Percentiles rank a stretch among this genome's conserved stretches.
Conservation (phyloP, 2,888 invertebrate genomes). For the Peribatodes rhomboidaria region DNA sequence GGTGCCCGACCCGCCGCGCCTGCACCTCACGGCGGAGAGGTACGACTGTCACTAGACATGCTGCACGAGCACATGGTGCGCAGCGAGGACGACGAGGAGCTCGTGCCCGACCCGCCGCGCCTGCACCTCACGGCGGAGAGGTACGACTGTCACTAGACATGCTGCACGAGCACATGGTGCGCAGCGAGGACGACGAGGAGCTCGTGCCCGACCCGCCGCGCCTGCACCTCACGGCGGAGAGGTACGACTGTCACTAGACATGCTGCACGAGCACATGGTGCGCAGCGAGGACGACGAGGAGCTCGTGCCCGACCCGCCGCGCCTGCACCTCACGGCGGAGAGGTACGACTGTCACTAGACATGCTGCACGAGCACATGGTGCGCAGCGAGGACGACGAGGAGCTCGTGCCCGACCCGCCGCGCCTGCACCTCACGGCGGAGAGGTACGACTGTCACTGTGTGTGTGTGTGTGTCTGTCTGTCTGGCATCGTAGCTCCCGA, state of each 20-base stretch:
- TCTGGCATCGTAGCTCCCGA: no score
- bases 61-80: conserved; percentile 72
- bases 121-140: conserved; percentile 94
- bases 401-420: conserved; percentile 88
- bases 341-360: conserved; percentile 87
- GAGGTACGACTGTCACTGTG: no score
- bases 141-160: conserved; percentile 85
- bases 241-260: conserved; percentile 86
- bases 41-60: conserved; percentile 83
- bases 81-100: conserved; percentile 49
- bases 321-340: conserved; percentile 94
- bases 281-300: conserved; percentile 51
- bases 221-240: conserved; percentile 94
- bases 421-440: conserved; percentile 94
- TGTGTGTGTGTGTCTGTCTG: no score
- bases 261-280: conserved; percentile 74
- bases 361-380: conserved; percentile 76
- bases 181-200: conserved; percentile 49
- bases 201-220: conserved; percentile 89
- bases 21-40: conserved; percentile 95
- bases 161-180: conserved; percentile 72
- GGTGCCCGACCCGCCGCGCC: conserved; percentile 89
- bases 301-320: conserved; percentile 88
- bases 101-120: conserved; percentile 89
- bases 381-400: conserved; percentile 50